Evolutionary conservation across 2,888 invertebrate species (phyloP).

Genomic region (Entomobrya proxima): DNA sequence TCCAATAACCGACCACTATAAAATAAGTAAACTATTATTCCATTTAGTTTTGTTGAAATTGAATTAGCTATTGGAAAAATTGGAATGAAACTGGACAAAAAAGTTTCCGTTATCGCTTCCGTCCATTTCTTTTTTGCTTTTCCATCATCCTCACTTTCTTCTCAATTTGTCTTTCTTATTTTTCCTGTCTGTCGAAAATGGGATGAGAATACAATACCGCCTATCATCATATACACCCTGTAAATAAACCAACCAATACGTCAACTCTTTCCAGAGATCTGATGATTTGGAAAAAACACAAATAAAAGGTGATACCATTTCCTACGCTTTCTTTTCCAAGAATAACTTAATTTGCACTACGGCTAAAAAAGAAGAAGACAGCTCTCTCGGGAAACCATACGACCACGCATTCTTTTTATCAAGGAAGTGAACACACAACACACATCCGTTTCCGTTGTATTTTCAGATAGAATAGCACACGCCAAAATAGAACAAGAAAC

Average conservation of each 20-base stretch:
- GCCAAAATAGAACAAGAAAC: background rate
- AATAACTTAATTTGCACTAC: conserved; percentile 47
- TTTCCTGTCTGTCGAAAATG: conserved; percentile 3
- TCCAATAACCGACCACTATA: too few species aligned
- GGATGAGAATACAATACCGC: background rate
- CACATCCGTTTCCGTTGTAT: too few species aligned
- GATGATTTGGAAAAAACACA: background rate
- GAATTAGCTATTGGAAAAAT: too few species aligned
- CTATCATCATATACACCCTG: background rate
- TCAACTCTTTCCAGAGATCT: background rate
- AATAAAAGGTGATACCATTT: background rate
- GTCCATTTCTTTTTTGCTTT: background rate
- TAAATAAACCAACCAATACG: too few species aligned
- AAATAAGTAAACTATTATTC: too few species aligned
- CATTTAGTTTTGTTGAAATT: too few species aligned
- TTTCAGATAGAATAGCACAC: too few species aligned
- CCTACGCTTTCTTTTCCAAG: background rate
- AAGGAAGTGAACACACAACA: background rate
- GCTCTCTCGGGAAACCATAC: conserved; percentile 15
- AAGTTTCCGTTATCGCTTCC: background rate
- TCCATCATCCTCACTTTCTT: background rate
- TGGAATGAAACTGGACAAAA: background rate
- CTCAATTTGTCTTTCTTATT: background rate
- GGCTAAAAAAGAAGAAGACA: conserved; percentile 37
- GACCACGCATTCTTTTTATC: background rate